Evolutionary conservation across 2,888 invertebrate genomes (phyloP).

Genomic region (Punctoribates punctum): DNA sequence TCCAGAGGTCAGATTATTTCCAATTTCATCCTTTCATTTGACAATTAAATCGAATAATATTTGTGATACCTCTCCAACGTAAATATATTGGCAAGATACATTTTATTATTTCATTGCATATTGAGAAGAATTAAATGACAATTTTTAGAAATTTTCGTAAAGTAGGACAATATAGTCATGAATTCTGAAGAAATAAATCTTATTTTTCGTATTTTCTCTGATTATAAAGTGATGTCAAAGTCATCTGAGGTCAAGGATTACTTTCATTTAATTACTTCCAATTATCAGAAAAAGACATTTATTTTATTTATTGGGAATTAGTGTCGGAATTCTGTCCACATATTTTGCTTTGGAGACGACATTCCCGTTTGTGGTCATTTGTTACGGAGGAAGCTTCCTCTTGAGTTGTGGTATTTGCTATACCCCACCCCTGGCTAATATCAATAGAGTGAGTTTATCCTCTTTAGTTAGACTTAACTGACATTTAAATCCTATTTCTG

Average conservation of each 20-base stretch:
- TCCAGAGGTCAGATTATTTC: constrained; percentile 38
- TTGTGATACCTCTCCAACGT: too few species aligned
- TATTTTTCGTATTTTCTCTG: constrained; percentile 8
- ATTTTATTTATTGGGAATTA: neutral
- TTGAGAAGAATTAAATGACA: too few species aligned
- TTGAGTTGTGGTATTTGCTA: constrained; percentile 39
- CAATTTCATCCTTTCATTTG: too few species aligned
- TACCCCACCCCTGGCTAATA: constrained; percentile 40
- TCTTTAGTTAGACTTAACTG: neutral
- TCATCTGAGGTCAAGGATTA: constrained; percentile 23
- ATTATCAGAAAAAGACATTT: neutral
- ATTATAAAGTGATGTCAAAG: constrained; percentile 19
- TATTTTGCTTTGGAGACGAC: constrained; percentile 42
- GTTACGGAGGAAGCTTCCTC: constrained; percentile 42
- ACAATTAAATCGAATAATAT: too few species aligned
- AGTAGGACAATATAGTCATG: constrained; percentile 36
- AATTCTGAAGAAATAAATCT: neutral
- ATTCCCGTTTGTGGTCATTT: constrained; percentile 39
- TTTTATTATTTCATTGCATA: too few species aligned
- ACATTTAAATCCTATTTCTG: neutral
- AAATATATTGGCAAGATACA: too few species aligned
- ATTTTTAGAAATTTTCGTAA: neutral
- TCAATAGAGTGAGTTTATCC: constrained; percentile 32
- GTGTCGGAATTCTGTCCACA: constrained; percentile 41
- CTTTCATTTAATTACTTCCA: constrained; percentile 17